Percentiles rank a stretch among this genome's conserved stretches.
phyloP scores from a whole-genome alignment of 2,797 vertebrate genomes.

The Pampus argenteus region DNA sequence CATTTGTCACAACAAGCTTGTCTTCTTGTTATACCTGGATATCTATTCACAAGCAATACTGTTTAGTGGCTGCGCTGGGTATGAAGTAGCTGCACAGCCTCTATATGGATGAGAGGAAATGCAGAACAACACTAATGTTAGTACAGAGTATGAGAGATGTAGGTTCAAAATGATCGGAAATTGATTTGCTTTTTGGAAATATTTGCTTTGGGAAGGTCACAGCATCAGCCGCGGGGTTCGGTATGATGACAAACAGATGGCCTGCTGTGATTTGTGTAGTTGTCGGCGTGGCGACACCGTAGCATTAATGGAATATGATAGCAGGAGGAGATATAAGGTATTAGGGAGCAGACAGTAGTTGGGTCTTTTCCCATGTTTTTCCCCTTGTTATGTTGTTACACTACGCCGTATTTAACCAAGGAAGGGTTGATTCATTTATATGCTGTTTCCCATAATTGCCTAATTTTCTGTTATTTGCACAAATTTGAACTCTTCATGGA shows the following conservation, averaged over 20 bases:
- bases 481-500: no score
- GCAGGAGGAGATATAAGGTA: conserved; percentile 26
- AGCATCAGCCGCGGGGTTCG: conserved; percentile 54
- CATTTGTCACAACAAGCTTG: conserved; percentile 34
- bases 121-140: conserved; percentile 28
- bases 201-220: conserved; percentile 71
- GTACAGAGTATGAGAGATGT: conserved; percentile 12
- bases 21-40: conserved; percentile 37
- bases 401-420: not conserved
- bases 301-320: conserved; percentile 57
- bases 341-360: conserved; percentile 2
- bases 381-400: not conserved
- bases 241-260: conserved; percentile 68
- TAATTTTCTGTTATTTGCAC: no score
- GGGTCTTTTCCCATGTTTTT: not conserved
- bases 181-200: conserved; percentile 64
- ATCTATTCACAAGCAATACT: conserved; percentile 27
- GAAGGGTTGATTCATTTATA: not conserved
- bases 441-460: not conserved
- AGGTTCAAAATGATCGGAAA: conserved; percentile 40
- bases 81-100: conserved; percentile 37
- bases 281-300: conserved; percentile 41
- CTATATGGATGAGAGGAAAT: conserved; percentile 33
- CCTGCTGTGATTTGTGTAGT: conserved; percentile 59
- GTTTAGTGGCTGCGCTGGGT: conserved; percentile 26